Base-by-base conservation (phyloP, 2,797 vertebrate genomes). In the Erethizon dorsatum region DNA sequence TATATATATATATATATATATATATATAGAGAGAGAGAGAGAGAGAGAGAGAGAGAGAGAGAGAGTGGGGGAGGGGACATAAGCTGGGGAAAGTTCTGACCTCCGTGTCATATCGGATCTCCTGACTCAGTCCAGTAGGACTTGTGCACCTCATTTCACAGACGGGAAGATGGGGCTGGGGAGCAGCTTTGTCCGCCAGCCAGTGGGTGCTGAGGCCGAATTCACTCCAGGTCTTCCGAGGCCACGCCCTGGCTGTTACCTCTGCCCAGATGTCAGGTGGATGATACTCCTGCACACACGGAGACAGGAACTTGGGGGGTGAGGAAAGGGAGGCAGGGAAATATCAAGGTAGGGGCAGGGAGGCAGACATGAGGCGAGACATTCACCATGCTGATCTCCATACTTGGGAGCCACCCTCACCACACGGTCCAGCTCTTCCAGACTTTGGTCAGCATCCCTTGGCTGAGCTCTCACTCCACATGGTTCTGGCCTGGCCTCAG, bases 371-470 rank as follows among this genome's bases (percentile, higher is more conserved):
- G 15, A 26, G 12, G 67, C 1, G 28, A 50, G 17, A 9, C 1
- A 3, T 18, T 26, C 22, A 15, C 14, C 2, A 1, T 22, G 1
- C 20, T 1, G 65, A 52, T 59, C 17, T 67, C 56, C 4, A 4
- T 31, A 15, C 45, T 56, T 0, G 1, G 15, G 14, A 28, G 0
- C 61, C 50, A 37, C 14, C 59, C 63, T 24, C 2, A 6, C 18
- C 15, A 0, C 3, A 1, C 2, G 5, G 33, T 31, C 45, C 7
- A 31, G 56, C 31, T 24, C 77, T 67, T 83, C 7, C 33, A 63
- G n/a, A n/a, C 14, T 17, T 20, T 3, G 6, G 59, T n/a, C 14
- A 0, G 10, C 24, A 31, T 22, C 12, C 52, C n/a, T 15, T 17
- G 75, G 8, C 45, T 3, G 4, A 45, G 6, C 24, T 33, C 50